phyloP scores from a whole-genome alignment of 2,797 vertebrate genomes.

The Lithobates pipiens region DNA sequence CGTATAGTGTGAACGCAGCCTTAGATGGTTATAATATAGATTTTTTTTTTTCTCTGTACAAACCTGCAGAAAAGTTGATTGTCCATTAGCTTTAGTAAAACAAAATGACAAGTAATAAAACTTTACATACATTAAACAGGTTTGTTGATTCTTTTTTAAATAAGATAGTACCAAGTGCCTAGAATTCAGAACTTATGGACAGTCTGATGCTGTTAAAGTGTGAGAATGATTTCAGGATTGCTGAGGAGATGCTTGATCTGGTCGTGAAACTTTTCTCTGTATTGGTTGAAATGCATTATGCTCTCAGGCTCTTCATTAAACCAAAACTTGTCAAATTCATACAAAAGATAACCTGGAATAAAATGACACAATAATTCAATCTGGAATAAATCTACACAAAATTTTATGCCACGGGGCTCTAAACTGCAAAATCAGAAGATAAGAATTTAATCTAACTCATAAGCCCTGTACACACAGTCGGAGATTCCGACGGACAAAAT shows the following conservation, averaged over 20 bases:
- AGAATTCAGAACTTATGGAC: slow-evolving; percentile 35
- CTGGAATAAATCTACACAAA: background rate
- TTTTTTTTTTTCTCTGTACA: background rate
- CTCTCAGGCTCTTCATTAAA: slow-evolving; percentile 93
- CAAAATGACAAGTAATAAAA: slow-evolving; percentile 64
- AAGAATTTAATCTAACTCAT: background rate
- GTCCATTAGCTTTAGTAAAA: slow-evolving; percentile 77
- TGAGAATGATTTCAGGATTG: slow-evolving; percentile 79
- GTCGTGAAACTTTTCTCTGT: slow-evolving; percentile 95
- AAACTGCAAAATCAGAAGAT: background rate
- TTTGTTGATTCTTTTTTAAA: slow-evolving; percentile 65
- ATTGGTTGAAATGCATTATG: slow-evolving; percentile 98
- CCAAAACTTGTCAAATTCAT: slow-evolving; percentile 98
- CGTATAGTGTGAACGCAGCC: no score
- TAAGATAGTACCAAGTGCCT: slow-evolving; percentile 67
- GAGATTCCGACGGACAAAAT: no score
- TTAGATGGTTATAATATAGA: background rate
- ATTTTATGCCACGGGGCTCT: background rate
- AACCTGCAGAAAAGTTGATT: slow-evolving; percentile 75
- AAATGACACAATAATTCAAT: slow-evolving; percentile 32
- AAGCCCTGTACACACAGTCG: no score
- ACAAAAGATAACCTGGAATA: slow-evolving; percentile 90
- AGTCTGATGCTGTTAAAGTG: slow-evolving; percentile 64
- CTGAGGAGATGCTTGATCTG: slow-evolving; percentile 84
- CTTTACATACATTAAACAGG: slow-evolving; percentile 63